A percentile compares a stretch with the other conserved stretches of the same genome.
phyloP scores from a whole-genome alignment of 2,113 vertebrate genomes.

The Stercorarius parasiticus region DNA sequence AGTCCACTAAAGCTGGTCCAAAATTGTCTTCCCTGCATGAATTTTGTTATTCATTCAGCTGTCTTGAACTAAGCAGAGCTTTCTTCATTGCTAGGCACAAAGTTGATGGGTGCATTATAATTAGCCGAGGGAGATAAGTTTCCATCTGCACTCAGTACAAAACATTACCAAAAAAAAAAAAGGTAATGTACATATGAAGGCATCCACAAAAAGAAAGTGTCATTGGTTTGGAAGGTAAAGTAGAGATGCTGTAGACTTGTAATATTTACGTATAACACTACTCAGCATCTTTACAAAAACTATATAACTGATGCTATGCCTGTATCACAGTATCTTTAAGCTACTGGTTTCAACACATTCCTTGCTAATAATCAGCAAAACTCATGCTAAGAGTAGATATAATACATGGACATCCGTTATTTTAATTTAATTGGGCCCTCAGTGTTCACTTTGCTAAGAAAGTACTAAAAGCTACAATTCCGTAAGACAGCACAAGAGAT shows the following conservation, averaged over 20 bases:
- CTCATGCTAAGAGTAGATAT: background rate
- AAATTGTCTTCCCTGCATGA: background rate
- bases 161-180: background rate
- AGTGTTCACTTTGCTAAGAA: background rate
- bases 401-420: background rate
- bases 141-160: background rate
- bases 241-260: background rate
- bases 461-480: background rate
- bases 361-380: background rate
- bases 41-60: constrained; percentile 11
- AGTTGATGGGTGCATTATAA: constrained; percentile 3
- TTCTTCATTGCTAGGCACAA: background rate
- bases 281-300: background rate
- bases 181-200: background rate
- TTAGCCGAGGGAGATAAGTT: background rate
- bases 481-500: background rate
- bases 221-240: background rate
- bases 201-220: background rate
- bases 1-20: background rate
- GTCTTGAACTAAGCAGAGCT: background rate
- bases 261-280: background rate
- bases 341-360: background rate
- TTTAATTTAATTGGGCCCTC: background rate
- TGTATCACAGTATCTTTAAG: background rate
- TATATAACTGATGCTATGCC: background rate